phyloP scores from a whole-genome alignment of 2,113 vertebrate species.

The Embiotoca jacksoni region DNA sequence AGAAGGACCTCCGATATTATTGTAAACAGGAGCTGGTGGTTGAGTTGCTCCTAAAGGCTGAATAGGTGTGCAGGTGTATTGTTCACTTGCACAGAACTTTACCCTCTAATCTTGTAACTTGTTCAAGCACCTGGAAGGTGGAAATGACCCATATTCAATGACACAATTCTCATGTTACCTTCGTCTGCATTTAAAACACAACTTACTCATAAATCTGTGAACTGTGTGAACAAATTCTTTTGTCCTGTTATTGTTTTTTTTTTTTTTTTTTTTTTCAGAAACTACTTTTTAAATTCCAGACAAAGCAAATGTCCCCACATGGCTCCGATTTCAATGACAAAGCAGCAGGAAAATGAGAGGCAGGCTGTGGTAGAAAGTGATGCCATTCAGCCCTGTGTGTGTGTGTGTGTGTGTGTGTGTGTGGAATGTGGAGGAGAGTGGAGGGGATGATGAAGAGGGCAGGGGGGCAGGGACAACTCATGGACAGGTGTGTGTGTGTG shows the following conservation, averaged over 20 bases:
- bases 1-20: background rate
- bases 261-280: background rate
- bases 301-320: constrained; percentile 1
- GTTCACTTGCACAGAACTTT: too few species aligned
- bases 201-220: too few species aligned
- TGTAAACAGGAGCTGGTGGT: too few species aligned
- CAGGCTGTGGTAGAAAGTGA: constrained; percentile 45
- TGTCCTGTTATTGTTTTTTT: background rate
- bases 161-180: too few species aligned
- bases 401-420: constrained; percentile 9
- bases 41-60: too few species aligned
- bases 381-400: constrained; percentile 23
- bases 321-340: constrained; percentile 62
- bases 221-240: background rate
- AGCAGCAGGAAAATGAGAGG: constrained; percentile 45
- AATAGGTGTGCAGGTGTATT: too few species aligned
- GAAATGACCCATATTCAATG: background rate
- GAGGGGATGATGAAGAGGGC: constrained; percentile 28
- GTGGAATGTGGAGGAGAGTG: constrained; percentile 43
- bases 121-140: background rate
- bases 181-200: too few species aligned
- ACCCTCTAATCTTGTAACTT: too few species aligned
- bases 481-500: constrained; percentile 8
- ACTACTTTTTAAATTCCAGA: background rate
- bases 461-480: background rate